Evolutionary conservation across 2,113 vertebrate species (phyloP), one percentile per base, ranked within the genome.

Genomic region (Chaenogobius annularis): DNA sequence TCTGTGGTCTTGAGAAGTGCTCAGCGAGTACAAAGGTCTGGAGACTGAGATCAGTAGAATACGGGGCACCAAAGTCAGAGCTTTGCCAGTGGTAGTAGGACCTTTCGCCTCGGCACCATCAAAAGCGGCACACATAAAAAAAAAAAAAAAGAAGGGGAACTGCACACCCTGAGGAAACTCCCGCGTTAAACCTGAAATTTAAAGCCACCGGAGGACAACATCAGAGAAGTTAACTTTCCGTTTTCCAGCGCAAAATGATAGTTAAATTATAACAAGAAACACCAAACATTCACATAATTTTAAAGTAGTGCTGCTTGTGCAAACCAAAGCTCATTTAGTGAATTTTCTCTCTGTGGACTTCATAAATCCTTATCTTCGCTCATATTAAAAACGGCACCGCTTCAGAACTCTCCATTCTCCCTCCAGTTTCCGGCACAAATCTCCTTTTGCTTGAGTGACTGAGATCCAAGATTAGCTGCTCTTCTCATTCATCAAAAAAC

Each of bases 401-500:
- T 61, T 61, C 58, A 61, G 26, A 61, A 35, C 26, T 61, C 58
- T 35, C 14, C 58, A 31, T 26, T 31, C 58, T 61, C 35, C 61
- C 17, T 63, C 35, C 61, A 31, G 14, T 64, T 77, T 64, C 2
- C 20, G 43, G 15, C 54, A 69, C 47, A 74, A 72, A 72, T 75
- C 43, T 66, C n/a, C 22, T 23, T 4, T 67, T 35, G n/a, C 66
- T 78, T 63, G 66, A 65, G 64, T 68, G 64, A 54, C 63, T 59
- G 66, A 70, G 48, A 63, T 70, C 48, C 75, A 66, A 74, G 54
- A 79, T 77, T 67, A 77, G 68, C 20, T 54, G 23, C 69, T 63
- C 54, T 72, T 66, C 46, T 19, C 75, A 52, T 81, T 79, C 73
- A 69, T 84, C 1, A 23, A 26, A 48, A 71, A 73, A 62, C 35